These are phyloP conservation scores for Phoxinus phoxinus DNA, from an alignment of 2,113 vertebrate genomes.

Conservation along the genomic window DNA sequence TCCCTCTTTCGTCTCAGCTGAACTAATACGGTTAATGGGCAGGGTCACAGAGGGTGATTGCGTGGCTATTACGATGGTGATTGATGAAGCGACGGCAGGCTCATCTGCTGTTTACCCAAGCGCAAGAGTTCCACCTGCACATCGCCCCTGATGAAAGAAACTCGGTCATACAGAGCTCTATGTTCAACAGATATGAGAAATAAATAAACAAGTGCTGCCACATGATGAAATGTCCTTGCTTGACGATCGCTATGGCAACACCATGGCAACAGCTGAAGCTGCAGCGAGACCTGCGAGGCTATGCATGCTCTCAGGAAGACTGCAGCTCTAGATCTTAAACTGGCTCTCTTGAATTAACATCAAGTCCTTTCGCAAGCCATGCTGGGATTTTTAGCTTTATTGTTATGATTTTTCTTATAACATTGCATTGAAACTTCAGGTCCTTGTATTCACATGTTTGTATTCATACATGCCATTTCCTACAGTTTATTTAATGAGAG, in stretches of 20 bases:
- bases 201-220: conserved; percentile 61
- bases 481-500: background rate
- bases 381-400: background rate
- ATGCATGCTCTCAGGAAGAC: conserved; percentile 57
- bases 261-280: conserved; percentile 78
- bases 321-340: conserved; percentile 38
- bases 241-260: conserved; percentile 74
- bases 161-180: conserved; percentile 26
- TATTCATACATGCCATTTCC: background rate
- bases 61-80: conserved; percentile 18
- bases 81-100: conserved; percentile 5
- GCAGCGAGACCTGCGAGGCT: conserved; percentile 70
- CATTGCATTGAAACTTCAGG: background rate
- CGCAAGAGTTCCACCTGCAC: conserved; percentile 29
- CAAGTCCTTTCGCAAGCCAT: background rate
- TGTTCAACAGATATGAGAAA: conserved; percentile 53
- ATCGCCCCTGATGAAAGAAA: background rate
- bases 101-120: conserved; percentile 12
- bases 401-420: background rate
- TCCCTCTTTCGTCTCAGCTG: conserved; percentile 23
- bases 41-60: conserved; percentile 25
- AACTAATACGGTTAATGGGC: conserved; percentile 15
- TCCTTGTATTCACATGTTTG: background rate
- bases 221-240: conserved; percentile 61
- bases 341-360: background rate